Evolutionary conservation across 1,140 invertebrate genomes (phyloP).

Genomic region (Dendrolimus punctatus): DNA sequence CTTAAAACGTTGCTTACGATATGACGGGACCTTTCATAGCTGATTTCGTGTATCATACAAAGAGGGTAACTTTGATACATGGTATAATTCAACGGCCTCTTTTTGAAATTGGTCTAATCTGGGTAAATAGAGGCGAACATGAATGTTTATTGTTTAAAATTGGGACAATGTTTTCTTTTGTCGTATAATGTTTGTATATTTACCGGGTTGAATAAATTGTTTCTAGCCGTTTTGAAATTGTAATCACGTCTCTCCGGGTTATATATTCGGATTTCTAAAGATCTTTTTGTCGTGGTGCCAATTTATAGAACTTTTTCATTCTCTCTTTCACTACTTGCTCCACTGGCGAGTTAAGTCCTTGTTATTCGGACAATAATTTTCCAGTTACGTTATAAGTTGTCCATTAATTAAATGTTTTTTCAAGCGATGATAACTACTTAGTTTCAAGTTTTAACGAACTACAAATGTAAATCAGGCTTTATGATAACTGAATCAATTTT

Average conservation of each 20-base stretch:
- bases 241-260: too few species aligned
- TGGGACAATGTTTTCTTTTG: slow-evolving; percentile 19
- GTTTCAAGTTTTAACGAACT: too few species aligned
- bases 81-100: slow-evolving; percentile 3
- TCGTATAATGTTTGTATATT: slow-evolving; percentile 15
- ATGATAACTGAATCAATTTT: slow-evolving; percentile 65
- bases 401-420: too few species aligned
- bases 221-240: too few species aligned
- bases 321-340: too few species aligned
- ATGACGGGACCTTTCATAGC: slow-evolving; percentile 41
- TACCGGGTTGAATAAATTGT: background rate
- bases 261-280: too few species aligned
- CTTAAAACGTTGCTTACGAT: slow-evolving; percentile 50
- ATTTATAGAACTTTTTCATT: too few species aligned
- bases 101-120: slow-evolving; percentile 25
- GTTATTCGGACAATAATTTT: too few species aligned
- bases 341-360: too few species aligned
- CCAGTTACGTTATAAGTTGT: too few species aligned
- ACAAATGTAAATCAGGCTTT: slow-evolving; percentile 1
- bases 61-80: slow-evolving; percentile 38
- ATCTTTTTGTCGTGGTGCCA: too few species aligned
- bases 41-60: slow-evolving; percentile 39
- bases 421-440: too few species aligned
- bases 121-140: slow-evolving; percentile 24
- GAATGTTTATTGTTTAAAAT: slow-evolving; percentile 17